Evolutionary conservation across 2,797 vertebrate species (phyloP), one percentile per base, ranked within the genome.

Genomic region (Perodicticus potto): DNA sequence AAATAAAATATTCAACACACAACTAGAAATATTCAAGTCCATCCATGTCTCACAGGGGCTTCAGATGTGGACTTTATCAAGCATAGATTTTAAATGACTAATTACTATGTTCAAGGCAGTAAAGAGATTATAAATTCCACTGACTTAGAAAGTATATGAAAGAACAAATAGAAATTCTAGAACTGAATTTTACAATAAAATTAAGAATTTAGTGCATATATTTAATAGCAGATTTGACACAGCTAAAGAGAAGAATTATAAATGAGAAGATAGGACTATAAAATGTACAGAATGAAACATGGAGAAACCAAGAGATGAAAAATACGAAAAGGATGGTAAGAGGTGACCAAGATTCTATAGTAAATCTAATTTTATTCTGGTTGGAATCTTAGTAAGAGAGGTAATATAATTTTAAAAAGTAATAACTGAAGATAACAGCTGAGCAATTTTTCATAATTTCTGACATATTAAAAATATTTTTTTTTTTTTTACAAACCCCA

Each of bases 181-280:
- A 91, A 49, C 61, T 77, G 11, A 80, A 29, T 96, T 78, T 92
- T 84, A 78, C 40, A 80, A 59, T 86, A 86, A 93, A 93, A 86
- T 86, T 43, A 49, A 94, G 22, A 91, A 83, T 17, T 65, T 87
- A 78, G 20, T 73, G 22, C 23, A 19, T 57, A 17, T 12, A 34
- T 43, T 77, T 91, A 94, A 72, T 45, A 87, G 11, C 14, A 43
- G 19, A 49, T 59, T 23, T 70, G n/a, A 76, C 10, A 69, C 61
- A 82, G 40, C 43, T 37, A 43, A 77, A 40, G 10, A 73, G 34
- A 88, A 59, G 32, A 88, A 59, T 87, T 63, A 53, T 49, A 27
- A 88, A 49, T 29, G 93, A 34, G 20, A 61, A 91, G 16, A 20
- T 83, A 74, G 20, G 49, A 78, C 40, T 49, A 84, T 53, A 92